Conservation (phyloP, 2,888 invertebrate genomes). For the Galerucella pusilla region DNA sequence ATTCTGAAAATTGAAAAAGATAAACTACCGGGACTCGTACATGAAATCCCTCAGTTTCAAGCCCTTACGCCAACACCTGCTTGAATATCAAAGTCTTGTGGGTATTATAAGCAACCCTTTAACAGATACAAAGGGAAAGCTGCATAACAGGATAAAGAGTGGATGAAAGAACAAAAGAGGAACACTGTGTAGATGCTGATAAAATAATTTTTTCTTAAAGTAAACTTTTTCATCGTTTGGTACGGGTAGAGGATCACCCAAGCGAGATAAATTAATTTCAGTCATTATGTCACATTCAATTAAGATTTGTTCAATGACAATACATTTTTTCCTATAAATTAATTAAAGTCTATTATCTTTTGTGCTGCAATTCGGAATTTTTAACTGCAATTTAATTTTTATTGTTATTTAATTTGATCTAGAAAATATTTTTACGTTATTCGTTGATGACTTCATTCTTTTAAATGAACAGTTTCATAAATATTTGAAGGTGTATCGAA, state of each 20-base stretch:
- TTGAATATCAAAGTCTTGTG: no score
- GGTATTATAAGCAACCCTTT: no score
- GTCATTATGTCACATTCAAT: conserved; percentile 42
- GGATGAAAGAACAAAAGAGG: no score
- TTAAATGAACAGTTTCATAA: background rate
- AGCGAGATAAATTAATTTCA: conserved; percentile 35
- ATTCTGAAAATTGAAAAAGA: no score
- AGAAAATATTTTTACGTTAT: conserved; percentile 34
- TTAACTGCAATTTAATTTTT: conserved; percentile 48
- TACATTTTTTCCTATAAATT: conserved; percentile 42
- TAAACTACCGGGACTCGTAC: no score
- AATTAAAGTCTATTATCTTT: conserved; percentile 38
- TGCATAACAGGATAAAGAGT: no score
- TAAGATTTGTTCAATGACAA: conserved; percentile 47
- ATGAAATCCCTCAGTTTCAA: no score
- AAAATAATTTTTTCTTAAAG: no score
- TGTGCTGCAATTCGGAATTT: conserved; percentile 37
- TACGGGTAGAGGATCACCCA: conserved; percentile 13
- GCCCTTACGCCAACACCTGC: no score
- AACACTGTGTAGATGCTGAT: no score
- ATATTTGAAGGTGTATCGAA: background rate
- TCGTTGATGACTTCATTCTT: conserved; percentile 29
- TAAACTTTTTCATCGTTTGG: no score
- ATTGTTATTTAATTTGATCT: conserved; percentile 47
- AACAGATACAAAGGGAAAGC: no score